Evolutionary conservation across 1,140 invertebrate genomes (phyloP).

Genomic region (Acromyrmex echinatior): DNA sequence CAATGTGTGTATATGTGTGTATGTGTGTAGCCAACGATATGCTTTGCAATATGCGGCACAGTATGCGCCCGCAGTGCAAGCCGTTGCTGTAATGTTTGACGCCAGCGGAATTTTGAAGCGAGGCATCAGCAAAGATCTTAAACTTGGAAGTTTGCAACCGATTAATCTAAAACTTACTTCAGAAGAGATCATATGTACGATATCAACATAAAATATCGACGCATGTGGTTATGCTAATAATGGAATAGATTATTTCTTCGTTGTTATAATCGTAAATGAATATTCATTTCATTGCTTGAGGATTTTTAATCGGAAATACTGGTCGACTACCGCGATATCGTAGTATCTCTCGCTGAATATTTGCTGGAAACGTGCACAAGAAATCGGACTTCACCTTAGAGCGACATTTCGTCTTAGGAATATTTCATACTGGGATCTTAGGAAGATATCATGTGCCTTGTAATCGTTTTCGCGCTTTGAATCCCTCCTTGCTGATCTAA

Average conservation of each 20-base stretch:
- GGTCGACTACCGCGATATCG: neutral
- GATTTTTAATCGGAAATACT: neutral
- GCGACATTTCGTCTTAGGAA: slow-evolving; percentile 40
- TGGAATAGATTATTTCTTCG: neutral
- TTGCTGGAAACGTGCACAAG: neutral
- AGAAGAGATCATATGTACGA: neutral
- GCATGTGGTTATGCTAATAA: neutral
- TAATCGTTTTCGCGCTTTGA: slow-evolving; percentile 32
- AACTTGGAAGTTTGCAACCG: slow-evolving; percentile 13
- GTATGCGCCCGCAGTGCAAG: slow-evolving; percentile 5
- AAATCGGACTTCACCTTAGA: slow-evolving; percentile 17
- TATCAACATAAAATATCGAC: neutral
- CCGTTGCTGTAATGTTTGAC: slow-evolving; percentile 31
- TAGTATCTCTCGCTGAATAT: neutral
- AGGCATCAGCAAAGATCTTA: neutral
- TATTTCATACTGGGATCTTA: slow-evolving; percentile 43
- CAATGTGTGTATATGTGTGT: neutral
- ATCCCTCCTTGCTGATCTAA: neutral
- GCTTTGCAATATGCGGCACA: neutral
- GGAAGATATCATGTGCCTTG: neutral
- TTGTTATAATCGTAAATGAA: neutral
- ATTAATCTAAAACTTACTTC: slow-evolving; percentile 34
- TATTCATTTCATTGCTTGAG: neutral
- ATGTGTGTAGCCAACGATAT: neutral
- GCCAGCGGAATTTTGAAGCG: slow-evolving; percentile 23